Percentiles rank a stretch among this genome's conserved stretches.
Conservation (phyloP, 1,140 invertebrate species). For the Panagrolaimus sp. region DNA sequence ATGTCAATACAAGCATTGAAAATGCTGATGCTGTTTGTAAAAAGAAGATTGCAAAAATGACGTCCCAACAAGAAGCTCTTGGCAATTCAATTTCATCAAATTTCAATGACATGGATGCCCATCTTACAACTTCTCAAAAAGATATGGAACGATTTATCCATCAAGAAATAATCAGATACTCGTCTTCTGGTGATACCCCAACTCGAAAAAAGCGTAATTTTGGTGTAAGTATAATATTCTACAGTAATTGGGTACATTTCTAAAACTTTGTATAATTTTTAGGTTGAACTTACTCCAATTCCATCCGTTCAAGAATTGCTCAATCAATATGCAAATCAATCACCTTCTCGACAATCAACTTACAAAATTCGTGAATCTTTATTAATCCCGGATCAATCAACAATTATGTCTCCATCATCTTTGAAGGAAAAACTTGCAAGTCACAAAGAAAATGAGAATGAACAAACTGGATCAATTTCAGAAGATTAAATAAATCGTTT, state of each 20-base stretch:
- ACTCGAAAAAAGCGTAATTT: background rate
- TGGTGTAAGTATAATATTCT: background rate
- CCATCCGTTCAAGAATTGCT: background rate
- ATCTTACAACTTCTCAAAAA: background rate
- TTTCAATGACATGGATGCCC: background rate
- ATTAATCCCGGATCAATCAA: too few species aligned
- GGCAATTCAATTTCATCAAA: background rate
- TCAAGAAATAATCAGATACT: background rate
- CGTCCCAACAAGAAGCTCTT: too few species aligned
- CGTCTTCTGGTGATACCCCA: background rate
- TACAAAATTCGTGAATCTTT: too few species aligned
- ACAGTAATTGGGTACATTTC: background rate
- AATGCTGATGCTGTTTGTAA: background rate
- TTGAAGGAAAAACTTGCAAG: too few species aligned
- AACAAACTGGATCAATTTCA: too few species aligned
- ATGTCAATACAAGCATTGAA: background rate
- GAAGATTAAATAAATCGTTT: too few species aligned
- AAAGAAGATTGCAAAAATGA: background rate
- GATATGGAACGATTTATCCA: conserved; percentile 6
- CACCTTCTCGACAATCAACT: too few species aligned
- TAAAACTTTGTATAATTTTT: background rate
- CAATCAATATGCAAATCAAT: too few species aligned
- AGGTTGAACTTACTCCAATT: background rate
- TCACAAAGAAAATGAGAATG: too few species aligned
- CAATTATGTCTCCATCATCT: too few species aligned